These are phyloP conservation scores for Lutraria lutraria DNA, from an alignment of 2,888 invertebrate species.

Conservation along the genomic window DNA sequence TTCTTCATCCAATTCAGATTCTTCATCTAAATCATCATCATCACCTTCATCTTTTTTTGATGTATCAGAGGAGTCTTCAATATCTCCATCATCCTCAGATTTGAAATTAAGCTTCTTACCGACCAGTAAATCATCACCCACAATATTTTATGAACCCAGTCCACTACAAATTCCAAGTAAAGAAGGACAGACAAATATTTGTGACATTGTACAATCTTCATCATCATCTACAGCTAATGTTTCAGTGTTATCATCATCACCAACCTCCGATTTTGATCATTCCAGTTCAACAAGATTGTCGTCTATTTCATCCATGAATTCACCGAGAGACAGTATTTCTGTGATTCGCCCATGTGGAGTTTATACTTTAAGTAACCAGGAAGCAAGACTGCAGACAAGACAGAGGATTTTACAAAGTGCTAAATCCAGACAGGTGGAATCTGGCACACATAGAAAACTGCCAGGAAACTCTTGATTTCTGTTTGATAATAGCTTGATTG, in stretches of 20 bases:
- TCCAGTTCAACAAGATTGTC: neutral
- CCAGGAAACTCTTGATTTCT: slow-evolving; percentile 9
- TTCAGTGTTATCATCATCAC: neutral
- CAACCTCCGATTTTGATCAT: neutral
- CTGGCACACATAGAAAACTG: slow-evolving; percentile 23
- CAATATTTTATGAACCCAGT: neutral
- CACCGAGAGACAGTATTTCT: neutral
- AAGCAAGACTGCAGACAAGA: slow-evolving; percentile 54
- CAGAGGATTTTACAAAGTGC: slow-evolving; percentile 59
- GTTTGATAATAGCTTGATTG: neutral
- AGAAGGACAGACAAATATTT: neutral
- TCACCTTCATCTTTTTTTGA: neutral
- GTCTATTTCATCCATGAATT: neutral
- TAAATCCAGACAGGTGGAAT: slow-evolving; percentile 40
- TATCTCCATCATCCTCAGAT: neutral
- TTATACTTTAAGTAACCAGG: slow-evolving; percentile 38
- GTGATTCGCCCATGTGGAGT: slow-evolving; percentile 21
- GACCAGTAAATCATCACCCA: neutral
- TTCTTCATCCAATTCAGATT: neutral
- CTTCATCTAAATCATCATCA: neutral
- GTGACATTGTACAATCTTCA: neutral
- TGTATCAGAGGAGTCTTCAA: neutral
- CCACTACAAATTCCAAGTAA: neutral
- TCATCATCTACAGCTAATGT: neutral
- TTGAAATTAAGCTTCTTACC: neutral